Evolutionary conservation across 92 coral and sea anemone species (phyloP).

Genomic region (Anthopleura xanthogrammica): DNA sequence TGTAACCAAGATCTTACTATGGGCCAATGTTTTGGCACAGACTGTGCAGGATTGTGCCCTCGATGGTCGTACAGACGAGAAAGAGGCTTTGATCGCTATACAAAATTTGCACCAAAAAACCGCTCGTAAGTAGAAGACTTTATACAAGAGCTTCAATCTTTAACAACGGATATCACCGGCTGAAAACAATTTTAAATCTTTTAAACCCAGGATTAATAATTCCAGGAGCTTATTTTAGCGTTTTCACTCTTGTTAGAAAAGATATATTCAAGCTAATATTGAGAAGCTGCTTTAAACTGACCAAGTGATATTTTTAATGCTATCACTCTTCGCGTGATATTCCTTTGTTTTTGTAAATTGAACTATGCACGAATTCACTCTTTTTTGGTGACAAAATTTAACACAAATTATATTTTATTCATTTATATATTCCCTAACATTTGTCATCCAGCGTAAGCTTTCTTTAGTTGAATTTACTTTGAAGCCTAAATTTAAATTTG

Average conservation of each 20-base stretch:
- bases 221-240: too few relatives aligned
- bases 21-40: conserved; percentile 99
- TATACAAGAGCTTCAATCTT: background rate
- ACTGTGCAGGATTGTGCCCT: conserved; percentile 88
- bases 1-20: conserved; percentile 49
- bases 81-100: conserved; percentile 95
- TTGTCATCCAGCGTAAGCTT: background rate
- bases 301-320: too few relatives aligned
- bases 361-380: background rate
- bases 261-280: too few relatives aligned
- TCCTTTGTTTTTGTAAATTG: background rate
- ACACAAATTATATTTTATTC: background rate
- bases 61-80: conserved; percentile 81
- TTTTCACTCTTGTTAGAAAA: too few relatives aligned
- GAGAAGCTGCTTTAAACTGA: too few relatives aligned
- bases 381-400: background rate
- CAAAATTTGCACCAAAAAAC: conserved; percentile 93
- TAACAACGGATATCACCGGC: background rate
- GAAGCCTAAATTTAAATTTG: too few relatives aligned
- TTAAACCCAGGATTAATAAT: too few relatives aligned
- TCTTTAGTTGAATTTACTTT: background rate
- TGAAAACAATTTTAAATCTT: background rate
- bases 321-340: too few relatives aligned
- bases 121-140: conserved; percentile 49
- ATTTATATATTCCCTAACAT: background rate